phyloP scores from a whole-genome alignment of 2,888 invertebrate genomes.

The Amaurobius ferox region DNA sequence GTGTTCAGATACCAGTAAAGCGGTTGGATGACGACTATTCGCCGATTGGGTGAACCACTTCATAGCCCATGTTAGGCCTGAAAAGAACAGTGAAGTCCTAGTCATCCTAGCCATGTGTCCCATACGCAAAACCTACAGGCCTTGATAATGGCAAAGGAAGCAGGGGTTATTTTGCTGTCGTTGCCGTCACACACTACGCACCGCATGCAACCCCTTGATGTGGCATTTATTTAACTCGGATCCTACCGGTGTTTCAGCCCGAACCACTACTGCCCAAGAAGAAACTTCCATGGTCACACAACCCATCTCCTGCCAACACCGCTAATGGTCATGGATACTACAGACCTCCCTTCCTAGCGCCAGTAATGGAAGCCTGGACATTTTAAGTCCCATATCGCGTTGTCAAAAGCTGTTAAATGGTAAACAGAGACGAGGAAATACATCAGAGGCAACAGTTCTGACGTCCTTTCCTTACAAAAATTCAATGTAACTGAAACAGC shows the following conservation, averaged over 20 bases:
- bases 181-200: no score
- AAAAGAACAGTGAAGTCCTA: no score
- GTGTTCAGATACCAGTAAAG: no score
- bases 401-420: slow-evolving; percentile 6
- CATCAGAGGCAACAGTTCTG: slow-evolving; percentile 3
- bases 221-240: no score
- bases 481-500: neutral
- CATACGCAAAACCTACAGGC: no score
- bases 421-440: slow-evolving; percentile 9
- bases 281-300: slow-evolving; percentile 13
- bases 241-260: neutral
- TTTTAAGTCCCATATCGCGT: neutral
- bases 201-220: no score
- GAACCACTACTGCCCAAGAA: slow-evolving; percentile 4
- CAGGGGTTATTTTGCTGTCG: no score
- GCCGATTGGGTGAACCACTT: no score
- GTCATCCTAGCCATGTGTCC: no score
- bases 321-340: neutral
- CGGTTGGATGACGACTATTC: no score
- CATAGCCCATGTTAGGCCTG: no score
- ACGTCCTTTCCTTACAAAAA: slow-evolving; percentile 2
- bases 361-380: neutral
- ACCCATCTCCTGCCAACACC: neutral
- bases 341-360: neutral
- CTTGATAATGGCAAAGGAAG: no score